Evolutionary conservation across 1,140 invertebrate genomes (phyloP), one percentile per base, ranked within the genome.

Genomic region (Meloidogyne floridensis): DNA sequence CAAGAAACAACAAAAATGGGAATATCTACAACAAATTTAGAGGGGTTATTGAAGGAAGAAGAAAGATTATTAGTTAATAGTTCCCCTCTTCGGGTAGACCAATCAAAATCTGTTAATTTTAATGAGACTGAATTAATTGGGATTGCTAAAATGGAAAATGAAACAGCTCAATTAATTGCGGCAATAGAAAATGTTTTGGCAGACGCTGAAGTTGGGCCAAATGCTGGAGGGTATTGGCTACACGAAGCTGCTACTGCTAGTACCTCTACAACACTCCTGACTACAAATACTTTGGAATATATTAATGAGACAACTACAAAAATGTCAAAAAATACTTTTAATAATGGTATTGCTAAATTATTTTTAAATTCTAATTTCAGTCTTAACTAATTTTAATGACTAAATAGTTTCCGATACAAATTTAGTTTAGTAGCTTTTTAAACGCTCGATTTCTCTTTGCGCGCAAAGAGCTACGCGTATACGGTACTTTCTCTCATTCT

Each of bases 131-230:
- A 81, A 69, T 15, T 72, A 71, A 72, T 71, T 72, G 56, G 65
- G 15, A 15, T 78, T 69, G n/a, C 43, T 51, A 51, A 53, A 11
- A 56, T 79, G 20, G 80, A 75, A 75, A 72, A 81, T 18, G 81
- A 82, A 43, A 82, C 81, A 43, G 81, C 72, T 6, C 47, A 82
- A 59, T 56, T 82, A 42, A 82, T 82, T 15, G 59, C 81, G 6
- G 81, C 82, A 56, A 82, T 82, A 15, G 81, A 82, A 65, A 82
- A 82, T 82, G 80, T 82, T 47, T 70, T 82, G 8, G 75, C 70
- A 51, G 81, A 82, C 43, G 81, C 77, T 2, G 77, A 79, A 51
- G 51, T 79, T 47, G 77, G 77, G 2, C 77, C 77, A 43, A 79
- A 79, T 32, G 59, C 59, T 18, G n/a, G 56, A 4, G 77, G 65